Evolutionary conservation across 2,797 vertebrate genomes (phyloP).

Genomic region (Manis crassicaudata): DNA sequence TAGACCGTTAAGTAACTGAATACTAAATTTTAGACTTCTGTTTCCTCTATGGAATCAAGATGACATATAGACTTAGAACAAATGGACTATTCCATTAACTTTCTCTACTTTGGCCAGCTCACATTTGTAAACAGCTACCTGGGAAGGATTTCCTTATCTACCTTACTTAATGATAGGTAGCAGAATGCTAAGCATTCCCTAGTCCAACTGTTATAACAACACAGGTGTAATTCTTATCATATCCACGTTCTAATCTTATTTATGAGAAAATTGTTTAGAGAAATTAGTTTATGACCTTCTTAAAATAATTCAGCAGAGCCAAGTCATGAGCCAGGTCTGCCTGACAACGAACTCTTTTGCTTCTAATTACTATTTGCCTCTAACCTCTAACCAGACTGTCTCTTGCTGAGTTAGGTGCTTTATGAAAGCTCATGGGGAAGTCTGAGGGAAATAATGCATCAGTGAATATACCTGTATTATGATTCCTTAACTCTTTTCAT

Average conservation of each 20-base stretch:
- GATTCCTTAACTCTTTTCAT: neutral
- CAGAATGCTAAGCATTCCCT: neutral
- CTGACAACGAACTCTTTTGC: neutral
- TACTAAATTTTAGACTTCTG: neutral
- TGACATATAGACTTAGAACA: neutral
- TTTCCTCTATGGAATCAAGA: neutral
- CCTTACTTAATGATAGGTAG: neutral
- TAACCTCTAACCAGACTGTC: neutral
- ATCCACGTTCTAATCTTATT: neutral
- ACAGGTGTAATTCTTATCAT: neutral
- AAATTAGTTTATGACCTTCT: neutral
- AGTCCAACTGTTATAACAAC: neutral
- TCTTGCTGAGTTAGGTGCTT: neutral
- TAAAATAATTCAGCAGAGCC: slow-evolving; percentile 31
- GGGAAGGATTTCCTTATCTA: neutral
- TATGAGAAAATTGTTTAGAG: neutral
- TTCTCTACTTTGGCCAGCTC: neutral
- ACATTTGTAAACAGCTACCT: neutral
- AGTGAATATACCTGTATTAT: neutral
- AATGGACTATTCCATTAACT: neutral
- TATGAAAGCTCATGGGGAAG: neutral
- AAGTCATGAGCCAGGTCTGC: neutral
- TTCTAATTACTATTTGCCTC: neutral
- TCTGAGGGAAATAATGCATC: neutral
- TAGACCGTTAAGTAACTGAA: neutral